Evolutionary conservation across 2,888 invertebrate genomes (phyloP), one percentile per base, ranked within the genome.

Genomic region (Endotricha flammealis): DNA sequence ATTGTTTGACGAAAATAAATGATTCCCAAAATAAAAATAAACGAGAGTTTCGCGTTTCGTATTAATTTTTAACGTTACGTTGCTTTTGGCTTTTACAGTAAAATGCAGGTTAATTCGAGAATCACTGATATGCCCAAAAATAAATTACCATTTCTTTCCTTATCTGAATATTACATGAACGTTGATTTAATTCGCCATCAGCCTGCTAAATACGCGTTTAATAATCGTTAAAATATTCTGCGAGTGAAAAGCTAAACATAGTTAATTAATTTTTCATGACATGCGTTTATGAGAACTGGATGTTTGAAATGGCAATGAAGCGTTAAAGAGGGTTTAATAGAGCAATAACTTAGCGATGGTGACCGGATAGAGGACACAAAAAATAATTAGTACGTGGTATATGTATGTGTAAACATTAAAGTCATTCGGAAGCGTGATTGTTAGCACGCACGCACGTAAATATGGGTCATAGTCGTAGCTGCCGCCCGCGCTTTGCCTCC

Each of bases 1-100:
- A 83, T 83, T 83, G 80, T 78, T 81, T 79, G 78, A 83, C 81
- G 80, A 79, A 80, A 85, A 85, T 79, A 85, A 85, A 83, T 85
- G 80, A 82, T 79, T 72, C 76, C 62, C 61, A 70, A 81, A 82
- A 82, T 80, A 79, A 76, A 80, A 79, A 78, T 77, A 77, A 80
- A 82, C 72, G 81, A 73, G 79, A 77, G 70, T 75, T 79, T 81
- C 68, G 71, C 78, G 75, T 79, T 80, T 67, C 65, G 67, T 67
- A 70, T 76, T 72, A 74, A 70, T 77, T 75, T 82, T 75, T 68
- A 68, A 71, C 68, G 65, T 75, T 44, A 72, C 62, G 57, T 64
- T 63, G 67, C 63, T 64, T 73, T 71, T 62, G 50, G 61, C 59
- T 64, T 63, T 64, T 57, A 56, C 57, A 52, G 58, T 55, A 57